phyloP scores from a whole-genome alignment of 2,797 vertebrate genomes.

The Gymnocypris eckloni region DNA sequence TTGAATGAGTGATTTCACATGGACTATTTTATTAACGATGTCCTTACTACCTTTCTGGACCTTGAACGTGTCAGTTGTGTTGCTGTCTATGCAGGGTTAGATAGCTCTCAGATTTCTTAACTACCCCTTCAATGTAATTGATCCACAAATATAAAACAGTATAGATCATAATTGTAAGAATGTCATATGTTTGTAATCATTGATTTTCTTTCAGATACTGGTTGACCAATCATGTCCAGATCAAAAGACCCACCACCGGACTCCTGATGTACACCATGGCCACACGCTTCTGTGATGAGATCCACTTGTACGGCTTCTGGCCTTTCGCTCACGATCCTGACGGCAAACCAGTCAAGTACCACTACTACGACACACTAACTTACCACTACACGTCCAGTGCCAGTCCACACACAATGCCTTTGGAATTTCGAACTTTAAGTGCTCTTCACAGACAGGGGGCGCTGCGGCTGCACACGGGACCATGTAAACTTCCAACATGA shows the following conservation, averaged over 20 bases:
- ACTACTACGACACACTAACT: conserved; percentile 94
- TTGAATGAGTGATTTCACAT: neutral
- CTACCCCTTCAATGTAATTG: neutral
- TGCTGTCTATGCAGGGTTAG: neutral
- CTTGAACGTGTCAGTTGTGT: neutral
- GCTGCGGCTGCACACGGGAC: conserved; percentile 90
- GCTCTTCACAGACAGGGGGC: conserved; percentile 91
- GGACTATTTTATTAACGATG: neutral
- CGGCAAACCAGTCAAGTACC: conserved; percentile 92
- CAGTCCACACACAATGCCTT: conserved; percentile 95
- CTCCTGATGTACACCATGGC: conserved; percentile 98
- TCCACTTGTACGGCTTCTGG: conserved; percentile 98
- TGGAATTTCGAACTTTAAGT: conserved; percentile 96
- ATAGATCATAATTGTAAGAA: neutral
- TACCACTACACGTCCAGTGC: conserved; percentile 94
- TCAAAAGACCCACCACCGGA: conserved; percentile 96
- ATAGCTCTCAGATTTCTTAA: neutral
- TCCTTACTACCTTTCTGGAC: neutral
- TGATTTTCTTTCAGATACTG: conserved; percentile 84
- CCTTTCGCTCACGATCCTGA: conserved; percentile 86
- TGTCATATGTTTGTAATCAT: conserved; percentile 9
- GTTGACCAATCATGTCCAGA: conserved; percentile 96
- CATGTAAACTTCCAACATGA: conserved; percentile 73
- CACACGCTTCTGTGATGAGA: conserved; percentile 97
- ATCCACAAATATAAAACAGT: neutral